Base-by-base conservation (phyloP, 2,888 invertebrate genomes). In the Plusia festucae region DNA sequence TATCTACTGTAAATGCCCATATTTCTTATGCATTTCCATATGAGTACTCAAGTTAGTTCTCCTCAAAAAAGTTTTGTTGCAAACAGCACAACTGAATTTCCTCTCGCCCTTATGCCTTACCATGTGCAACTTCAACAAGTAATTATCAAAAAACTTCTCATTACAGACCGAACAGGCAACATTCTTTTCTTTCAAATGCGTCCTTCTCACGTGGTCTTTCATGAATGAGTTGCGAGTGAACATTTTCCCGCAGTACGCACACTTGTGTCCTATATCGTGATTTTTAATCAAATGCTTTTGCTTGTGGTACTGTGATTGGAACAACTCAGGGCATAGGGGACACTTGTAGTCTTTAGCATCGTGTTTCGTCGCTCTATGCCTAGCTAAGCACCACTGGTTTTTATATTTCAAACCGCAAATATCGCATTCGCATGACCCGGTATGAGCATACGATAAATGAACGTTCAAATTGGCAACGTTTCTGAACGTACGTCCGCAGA, bases 41-140 rank as follows among this genome's bases (percentile, higher is more conserved):
- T 97, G 97, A 0, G 95, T 95, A 9, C 93, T 95, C 67, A 97
- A 85, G 79, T 96, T 96, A 55, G 96, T 96, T 20, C 95, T 91
- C 15, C 96, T 95, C 15, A 96, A 87, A 66, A 96, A 95, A 46
- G 95, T 93, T 68, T 96, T 96, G 0, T 95, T 95, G 67, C 96
- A 96, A 1, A 96, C 89, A 6, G 95, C 94, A 60, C 96, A 96
- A 56, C 91, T 91, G 59, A 95, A 96, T 57, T 92, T 93, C 18
- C 95, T 93, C 9, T 96, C 95, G 0, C 95, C 95, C 15, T 94
- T 91, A 66, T 96, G 96, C 22, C 93, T 94, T 0, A 94, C 95
- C 90, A 95, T 95, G 72, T 96, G 96, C 85, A 93, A 83, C 52
- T 77, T 90, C 57, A 94, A 68, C 16, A 91, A 79, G 58, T 93